Base-by-base conservation (phyloP, 2,888 invertebrate species). In the Callimorpha dominula region DNA sequence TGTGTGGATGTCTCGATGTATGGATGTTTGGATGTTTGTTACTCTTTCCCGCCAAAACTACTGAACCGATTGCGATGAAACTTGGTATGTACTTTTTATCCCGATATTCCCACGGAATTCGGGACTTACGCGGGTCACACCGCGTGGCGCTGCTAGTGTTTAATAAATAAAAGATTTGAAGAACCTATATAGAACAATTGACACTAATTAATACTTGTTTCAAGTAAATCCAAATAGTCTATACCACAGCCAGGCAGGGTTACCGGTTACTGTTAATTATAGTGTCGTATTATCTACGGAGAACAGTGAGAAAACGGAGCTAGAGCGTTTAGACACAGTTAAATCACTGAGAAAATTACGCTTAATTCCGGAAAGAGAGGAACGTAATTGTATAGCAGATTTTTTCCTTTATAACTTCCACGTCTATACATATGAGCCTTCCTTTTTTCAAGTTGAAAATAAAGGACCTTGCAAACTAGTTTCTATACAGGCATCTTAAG, bases 291-390 rank as follows among this genome's bases (percentile, higher is more conserved):
- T 82, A 70, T 71, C 46, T 2, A 8, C n/a, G 17, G 11, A 42
- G 75, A 64, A 77, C 83, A 65, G 5, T 57, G 68, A 74, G 75
- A 64, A 77, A 85, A 64, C 8, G 52, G 68, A 74, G 70, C 43
- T 69, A 57, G 63, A 54, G 17, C 60, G 8, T 50, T 74, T 71
- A 77, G 65, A 70, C 72, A 74, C 72, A 77, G 85, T 80, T 75
- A 83, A 85, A 80, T 85, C 74, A 75, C 76, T 73, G 57, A 77
- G 85, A 80, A 84, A 84, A 83, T 83, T 80, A 75, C 78, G 76
- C 77, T 74, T 81, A 78, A 83, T 82, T 81, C 68, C 31, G 73
- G 60, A 54, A 73, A 70, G 9, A 52, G 60, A 46, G 50, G 49
- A n/a, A 14, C 66, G 71, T 80, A 72, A 76, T 76, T 73, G 73